Percentiles rank a stretch among this genome's conserved stretches.
Conservation (phyloP, 2,797 vertebrate species). For the Macroramphosus scolopax region DNA sequence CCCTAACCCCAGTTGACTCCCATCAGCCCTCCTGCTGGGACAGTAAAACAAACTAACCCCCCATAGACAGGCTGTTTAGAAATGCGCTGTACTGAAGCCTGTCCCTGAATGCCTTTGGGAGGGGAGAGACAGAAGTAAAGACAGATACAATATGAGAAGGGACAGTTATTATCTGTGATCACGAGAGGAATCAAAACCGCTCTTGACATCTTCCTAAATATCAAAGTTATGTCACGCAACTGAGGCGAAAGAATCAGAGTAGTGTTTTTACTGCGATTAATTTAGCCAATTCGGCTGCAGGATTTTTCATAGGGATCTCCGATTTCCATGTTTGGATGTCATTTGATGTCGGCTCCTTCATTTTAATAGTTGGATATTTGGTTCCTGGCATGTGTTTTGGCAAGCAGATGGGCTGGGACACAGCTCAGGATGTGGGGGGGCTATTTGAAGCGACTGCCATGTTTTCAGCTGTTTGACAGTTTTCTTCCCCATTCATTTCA, state of each 20-base stretch:
- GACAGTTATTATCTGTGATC: slow-evolving; percentile 18
- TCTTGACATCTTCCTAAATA: too few species aligned
- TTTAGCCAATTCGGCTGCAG: slow-evolving; percentile 21
- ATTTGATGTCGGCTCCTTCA: slow-evolving; percentile 26
- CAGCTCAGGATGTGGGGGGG: slow-evolving; percentile 35
- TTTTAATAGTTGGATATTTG: slow-evolving; percentile 38
- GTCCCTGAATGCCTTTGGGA: slow-evolving; percentile 57
- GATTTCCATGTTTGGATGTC: slow-evolving; percentile 42
- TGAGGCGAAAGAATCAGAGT: neutral
- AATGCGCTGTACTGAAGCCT: slow-evolving; percentile 63
- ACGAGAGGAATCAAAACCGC: slow-evolving; percentile 28
- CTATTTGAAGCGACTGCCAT: slow-evolving; percentile 31
- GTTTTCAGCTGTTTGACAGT: slow-evolving; percentile 31
- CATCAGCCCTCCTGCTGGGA: slow-evolving; percentile 73
- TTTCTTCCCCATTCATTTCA: too few species aligned
- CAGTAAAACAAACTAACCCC: slow-evolving; percentile 77
- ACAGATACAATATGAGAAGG: slow-evolving; percentile 29
- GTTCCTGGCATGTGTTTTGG: slow-evolving; percentile 45
- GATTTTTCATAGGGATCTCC: slow-evolving; percentile 19
- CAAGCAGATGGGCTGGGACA: slow-evolving; percentile 48
- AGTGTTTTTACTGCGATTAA: slow-evolving; percentile 9
- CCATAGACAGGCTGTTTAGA: slow-evolving; percentile 74
- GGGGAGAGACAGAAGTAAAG: slow-evolving; percentile 40
- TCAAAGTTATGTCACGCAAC: too few species aligned
- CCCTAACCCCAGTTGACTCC: slow-evolving; percentile 74